These are phyloP conservation scores for Drosophila rellima DNA, from an alignment of 2,888 invertebrate genomes.

Conservation along the genomic window DNA sequence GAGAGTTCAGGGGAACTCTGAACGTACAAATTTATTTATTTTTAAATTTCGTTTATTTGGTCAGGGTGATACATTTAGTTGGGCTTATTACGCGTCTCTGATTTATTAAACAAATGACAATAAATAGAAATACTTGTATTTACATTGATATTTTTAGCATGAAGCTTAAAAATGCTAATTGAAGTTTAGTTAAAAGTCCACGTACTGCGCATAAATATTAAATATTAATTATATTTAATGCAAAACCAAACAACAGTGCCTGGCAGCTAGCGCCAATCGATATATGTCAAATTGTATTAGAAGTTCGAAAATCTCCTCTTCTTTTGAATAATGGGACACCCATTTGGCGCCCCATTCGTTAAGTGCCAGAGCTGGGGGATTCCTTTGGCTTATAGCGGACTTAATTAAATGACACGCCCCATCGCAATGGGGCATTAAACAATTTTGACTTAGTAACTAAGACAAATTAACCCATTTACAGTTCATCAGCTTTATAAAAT, in stretches of 20 bases:
- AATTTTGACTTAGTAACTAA: constrained; percentile 77
- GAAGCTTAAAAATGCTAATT: constrained; percentile 68
- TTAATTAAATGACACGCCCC: constrained; percentile 48
- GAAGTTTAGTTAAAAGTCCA: constrained; percentile 59
- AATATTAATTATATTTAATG: constrained; percentile 67
- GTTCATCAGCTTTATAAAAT: constrained; percentile 51
- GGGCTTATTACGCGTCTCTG: constrained; percentile 29
- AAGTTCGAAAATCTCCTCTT: constrained; percentile 32
- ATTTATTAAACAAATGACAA: constrained; percentile 44
- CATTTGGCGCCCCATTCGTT: constrained; percentile 62
- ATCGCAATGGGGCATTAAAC: constrained; percentile 60
- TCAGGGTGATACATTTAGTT: constrained; percentile 53
- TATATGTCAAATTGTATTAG: constrained; percentile 60
- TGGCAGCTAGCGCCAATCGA: constrained; percentile 60
- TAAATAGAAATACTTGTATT: constrained; percentile 47
- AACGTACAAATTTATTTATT: constrained; percentile 9
- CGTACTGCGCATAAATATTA: constrained; percentile 51
- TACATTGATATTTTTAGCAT: constrained; percentile 55
- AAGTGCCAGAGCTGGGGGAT: constrained; percentile 57
- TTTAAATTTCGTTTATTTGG: constrained; percentile 11
- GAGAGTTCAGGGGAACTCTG: constrained; percentile 30
- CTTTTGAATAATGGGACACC: constrained; percentile 63
- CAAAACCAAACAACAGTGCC: constrained; percentile 58
- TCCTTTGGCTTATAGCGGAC: constrained; percentile 49
- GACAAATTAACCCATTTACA: constrained; percentile 73